A percentile compares a stretch with the other conserved stretches of the same genome.
Conservation (phyloP, 2,888 invertebrate genomes). For the Thymelicus acteon region DNA sequence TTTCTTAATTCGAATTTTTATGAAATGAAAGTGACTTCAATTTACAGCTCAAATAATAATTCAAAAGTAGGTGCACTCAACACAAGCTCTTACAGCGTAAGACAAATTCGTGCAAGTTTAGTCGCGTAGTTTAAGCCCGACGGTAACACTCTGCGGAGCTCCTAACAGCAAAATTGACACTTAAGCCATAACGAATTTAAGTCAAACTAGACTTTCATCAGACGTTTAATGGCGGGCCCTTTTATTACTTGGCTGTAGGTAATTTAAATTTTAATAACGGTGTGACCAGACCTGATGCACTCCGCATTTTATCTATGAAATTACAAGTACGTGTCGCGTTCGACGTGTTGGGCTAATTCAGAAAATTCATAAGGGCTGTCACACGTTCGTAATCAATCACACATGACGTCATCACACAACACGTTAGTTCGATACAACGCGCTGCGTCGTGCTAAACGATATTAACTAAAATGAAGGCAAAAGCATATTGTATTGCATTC, state of each 20-base stretch:
- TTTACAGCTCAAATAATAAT: not conserved
- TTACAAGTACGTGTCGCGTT: too few relatives aligned
- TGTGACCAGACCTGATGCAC: too few relatives aligned
- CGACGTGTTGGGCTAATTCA: too few relatives aligned
- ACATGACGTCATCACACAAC: too few relatives aligned
- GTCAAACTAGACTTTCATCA: constrained; percentile 38
- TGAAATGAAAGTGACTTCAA: not conserved
- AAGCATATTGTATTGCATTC: too few relatives aligned
- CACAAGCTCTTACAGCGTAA: not conserved
- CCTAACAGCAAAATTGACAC: constrained; percentile 43
- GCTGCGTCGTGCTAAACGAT: too few relatives aligned
- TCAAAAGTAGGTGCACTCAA: not conserved
- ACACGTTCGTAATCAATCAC: too few relatives aligned
- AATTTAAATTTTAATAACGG: too few relatives aligned
- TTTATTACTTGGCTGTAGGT: constrained; percentile 5
- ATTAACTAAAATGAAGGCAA: too few relatives aligned
- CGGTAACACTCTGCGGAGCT: constrained; percentile 35
- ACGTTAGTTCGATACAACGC: too few relatives aligned
- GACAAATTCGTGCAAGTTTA: constrained; percentile 8
- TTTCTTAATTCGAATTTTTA: not conserved
- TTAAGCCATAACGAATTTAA: constrained; percentile 41
- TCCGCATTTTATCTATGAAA: too few relatives aligned
- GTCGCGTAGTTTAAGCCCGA: constrained; percentile 26
- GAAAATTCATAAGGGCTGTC: too few relatives aligned
- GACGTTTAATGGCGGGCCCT: constrained; percentile 19